Evolutionary conservation across 2,113 vertebrate species (phyloP).

Genomic region (Plestiodon gilberti): DNA sequence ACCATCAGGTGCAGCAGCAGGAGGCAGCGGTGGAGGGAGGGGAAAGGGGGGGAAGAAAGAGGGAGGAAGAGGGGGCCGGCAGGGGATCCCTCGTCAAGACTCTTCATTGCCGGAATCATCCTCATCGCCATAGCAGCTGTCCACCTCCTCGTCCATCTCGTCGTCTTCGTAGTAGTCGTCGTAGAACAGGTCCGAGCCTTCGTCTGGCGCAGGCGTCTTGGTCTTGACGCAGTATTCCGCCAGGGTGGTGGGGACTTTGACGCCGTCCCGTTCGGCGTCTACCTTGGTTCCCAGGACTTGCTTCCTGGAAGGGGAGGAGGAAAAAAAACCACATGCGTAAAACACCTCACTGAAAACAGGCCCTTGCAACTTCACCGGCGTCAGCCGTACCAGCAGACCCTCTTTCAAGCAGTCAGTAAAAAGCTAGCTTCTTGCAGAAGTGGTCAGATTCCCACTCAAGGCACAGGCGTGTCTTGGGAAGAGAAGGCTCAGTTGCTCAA

Average conservation of each 20-base stretch:
- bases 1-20: constrained; percentile 1
- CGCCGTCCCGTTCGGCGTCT: constrained; percentile 90
- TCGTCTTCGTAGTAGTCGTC: constrained; percentile 94
- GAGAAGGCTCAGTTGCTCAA: too few species aligned
- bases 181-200: constrained; percentile 92
- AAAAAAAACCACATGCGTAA: too few species aligned
- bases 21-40: not conserved
- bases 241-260: constrained; percentile 92
- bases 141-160: constrained; percentile 85
- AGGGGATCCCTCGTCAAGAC: constrained; percentile 80
- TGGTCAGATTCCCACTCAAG: too few species aligned
- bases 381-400: too few species aligned
- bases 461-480: too few species aligned
- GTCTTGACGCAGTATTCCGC: constrained; percentile 96
- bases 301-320: constrained; percentile 75
- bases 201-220: constrained; percentile 86
- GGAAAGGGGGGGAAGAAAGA: not conserved
- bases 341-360: too few species aligned
- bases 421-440: too few species aligned
- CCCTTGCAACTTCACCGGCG: too few species aligned
- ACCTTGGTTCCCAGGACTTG: constrained; percentile 93
- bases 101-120: constrained; percentile 92
- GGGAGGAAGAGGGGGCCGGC: not conserved
- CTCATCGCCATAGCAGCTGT: constrained; percentile 88
- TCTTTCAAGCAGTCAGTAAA: too few species aligned